Conservation (phyloP, 2,113 vertebrate species). For the Erythrolamprus reginae region DNA sequence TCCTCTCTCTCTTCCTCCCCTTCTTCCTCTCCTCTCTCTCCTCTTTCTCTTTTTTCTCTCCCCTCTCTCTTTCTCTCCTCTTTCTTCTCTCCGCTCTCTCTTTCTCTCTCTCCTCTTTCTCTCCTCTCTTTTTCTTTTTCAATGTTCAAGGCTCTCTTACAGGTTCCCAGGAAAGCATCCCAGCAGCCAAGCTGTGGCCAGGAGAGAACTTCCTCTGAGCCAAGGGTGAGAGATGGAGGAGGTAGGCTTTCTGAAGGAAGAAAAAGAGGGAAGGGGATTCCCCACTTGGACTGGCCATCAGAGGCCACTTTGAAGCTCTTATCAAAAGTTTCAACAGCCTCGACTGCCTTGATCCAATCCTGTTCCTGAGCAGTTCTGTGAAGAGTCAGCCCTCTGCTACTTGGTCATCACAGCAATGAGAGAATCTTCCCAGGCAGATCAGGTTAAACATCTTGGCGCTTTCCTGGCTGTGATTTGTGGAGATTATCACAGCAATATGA, state of each 20-base stretch:
- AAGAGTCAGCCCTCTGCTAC: neutral
- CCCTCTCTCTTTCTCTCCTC: too few species aligned
- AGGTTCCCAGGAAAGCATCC: neutral
- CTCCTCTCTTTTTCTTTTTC: too few species aligned
- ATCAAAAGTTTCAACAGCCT: slow-evolving; percentile 28
- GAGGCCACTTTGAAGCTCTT: neutral
- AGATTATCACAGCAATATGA: neutral
- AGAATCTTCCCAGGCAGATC: slow-evolving; percentile 23
- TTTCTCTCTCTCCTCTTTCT: too few species aligned
- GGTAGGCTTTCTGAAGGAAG: neutral
- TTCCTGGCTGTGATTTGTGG: neutral
- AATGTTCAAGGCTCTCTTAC: neutral
- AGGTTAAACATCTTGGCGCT: slow-evolving; percentile 5
- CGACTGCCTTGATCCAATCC: slow-evolving; percentile 8
- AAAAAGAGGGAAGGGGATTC: neutral
- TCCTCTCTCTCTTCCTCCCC: too few species aligned
- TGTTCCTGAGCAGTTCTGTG: slow-evolving; percentile 14
- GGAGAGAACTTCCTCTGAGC: neutral
- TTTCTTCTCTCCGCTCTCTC: too few species aligned
- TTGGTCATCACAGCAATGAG: slow-evolving; percentile 21
- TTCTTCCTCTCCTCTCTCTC: too few species aligned
- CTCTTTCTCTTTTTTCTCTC: too few species aligned
- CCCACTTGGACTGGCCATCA: neutral
- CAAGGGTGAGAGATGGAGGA: neutral
- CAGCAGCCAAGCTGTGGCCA: slow-evolving; percentile 24